Conservation (phyloP, 2,888 invertebrate species). For the Calameuta pallipes region DNA sequence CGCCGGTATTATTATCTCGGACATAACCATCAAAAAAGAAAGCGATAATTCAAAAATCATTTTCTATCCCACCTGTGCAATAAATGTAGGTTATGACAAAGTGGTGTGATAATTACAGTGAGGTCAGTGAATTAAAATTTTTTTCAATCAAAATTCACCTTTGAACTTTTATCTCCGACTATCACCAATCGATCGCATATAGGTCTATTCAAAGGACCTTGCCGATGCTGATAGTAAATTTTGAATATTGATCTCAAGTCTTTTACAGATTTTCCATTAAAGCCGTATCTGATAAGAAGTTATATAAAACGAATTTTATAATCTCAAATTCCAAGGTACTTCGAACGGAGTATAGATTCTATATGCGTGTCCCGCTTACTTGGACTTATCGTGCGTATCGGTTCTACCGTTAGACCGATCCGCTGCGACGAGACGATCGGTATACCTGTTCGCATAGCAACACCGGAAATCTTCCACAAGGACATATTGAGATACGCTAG, state of each 20-base stretch:
- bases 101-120: background rate
- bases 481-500: background rate
- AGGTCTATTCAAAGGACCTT: background rate
- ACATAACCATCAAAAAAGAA: background rate
- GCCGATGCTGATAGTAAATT: background rate
- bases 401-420: slow-evolving; percentile 54
- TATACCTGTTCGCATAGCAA: slow-evolving; percentile 36
- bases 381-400: slow-evolving; percentile 25
- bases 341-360: background rate
- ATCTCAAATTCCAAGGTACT: background rate
- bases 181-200: background rate
- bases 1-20: background rate
- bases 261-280: background rate
- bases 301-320: background rate
- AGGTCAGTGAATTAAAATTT: background rate
- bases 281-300: background rate
- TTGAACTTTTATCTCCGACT: background rate
- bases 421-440: slow-evolving; percentile 35
- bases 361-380: background rate
- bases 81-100: background rate
- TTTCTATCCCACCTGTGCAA: background rate
- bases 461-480: slow-evolving; percentile 37
- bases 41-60: background rate
- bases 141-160: background rate
- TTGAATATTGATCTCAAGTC: background rate